A percentile compares a stretch with the other conserved stretches of the same genome.
These are phyloP conservation scores for Mythimna loreyi DNA, from an alignment of 2,888 invertebrate genomes.

Conservation along the genomic window DNA sequence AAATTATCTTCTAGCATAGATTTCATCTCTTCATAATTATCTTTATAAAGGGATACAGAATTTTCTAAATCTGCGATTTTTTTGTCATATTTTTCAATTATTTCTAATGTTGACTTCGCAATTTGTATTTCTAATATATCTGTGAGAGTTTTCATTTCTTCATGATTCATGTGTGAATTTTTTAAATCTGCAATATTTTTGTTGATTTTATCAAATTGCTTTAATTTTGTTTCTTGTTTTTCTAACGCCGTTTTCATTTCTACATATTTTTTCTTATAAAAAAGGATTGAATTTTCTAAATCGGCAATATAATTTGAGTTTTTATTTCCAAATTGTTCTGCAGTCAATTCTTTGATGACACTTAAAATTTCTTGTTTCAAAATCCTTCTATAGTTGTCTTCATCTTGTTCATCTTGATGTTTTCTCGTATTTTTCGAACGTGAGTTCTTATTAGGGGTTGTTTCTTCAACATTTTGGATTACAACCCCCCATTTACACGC, in stretches of 20 bases:
- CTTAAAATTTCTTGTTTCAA: conserved; percentile 1
- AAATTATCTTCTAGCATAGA: neutral
- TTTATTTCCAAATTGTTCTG: neutral
- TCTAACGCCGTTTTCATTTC: neutral
- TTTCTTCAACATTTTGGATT: neutral
- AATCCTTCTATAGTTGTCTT: neutral
- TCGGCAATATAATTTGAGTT: neutral
- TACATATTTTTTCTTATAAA: neutral
- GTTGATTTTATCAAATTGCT: neutral
- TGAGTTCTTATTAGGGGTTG: neutral
- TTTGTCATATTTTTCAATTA: neutral
- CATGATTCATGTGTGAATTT: neutral
- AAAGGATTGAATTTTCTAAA: neutral
- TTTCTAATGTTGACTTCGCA: neutral
- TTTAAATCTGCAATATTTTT: neutral
- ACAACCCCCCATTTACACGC: neutral
- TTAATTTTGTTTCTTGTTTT: neutral
- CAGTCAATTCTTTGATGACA: neutral
- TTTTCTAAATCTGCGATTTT: neutral
- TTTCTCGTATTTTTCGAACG: neutral
- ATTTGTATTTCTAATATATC: neutral
- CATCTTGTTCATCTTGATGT: neutral
- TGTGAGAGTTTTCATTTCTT: neutral
- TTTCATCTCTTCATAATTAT: neutral
- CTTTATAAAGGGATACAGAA: neutral